Evolutionary conservation across 2,888 invertebrate genomes (phyloP).

Genomic region (Lycophotia porphyrea): DNA sequence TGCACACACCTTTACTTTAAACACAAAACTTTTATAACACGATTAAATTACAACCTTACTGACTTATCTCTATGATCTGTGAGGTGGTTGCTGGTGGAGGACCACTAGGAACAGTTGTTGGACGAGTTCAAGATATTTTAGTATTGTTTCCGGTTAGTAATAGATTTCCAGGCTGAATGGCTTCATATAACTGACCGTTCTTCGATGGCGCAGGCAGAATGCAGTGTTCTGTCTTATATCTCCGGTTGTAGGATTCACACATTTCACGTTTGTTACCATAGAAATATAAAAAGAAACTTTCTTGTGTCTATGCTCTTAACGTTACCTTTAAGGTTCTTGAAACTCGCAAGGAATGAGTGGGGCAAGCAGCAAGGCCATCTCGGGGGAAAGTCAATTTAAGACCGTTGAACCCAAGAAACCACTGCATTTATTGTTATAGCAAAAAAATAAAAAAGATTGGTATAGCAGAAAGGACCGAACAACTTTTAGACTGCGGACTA

Average conservation of each 20-base stretch:
- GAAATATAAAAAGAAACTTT: not conserved
- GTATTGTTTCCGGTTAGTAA: constrained; percentile 28
- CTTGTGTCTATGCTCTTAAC: not conserved
- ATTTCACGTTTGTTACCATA: not conserved
- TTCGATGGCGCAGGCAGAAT: not conserved
- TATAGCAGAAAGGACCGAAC: not conserved
- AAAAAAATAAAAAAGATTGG: not conserved
- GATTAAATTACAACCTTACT: constrained; percentile 37
- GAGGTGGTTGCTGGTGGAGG: constrained; percentile 25
- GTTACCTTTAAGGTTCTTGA: not conserved
- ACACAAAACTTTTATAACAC: constrained; percentile 19
- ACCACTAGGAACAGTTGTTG: constrained; percentile 5
- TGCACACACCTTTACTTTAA: constrained; percentile 24
- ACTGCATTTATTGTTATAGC: not conserved
- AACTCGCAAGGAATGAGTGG: not conserved
- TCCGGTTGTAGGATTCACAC: not conserved
- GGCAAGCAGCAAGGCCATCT: not conserved
- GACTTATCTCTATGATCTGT: constrained; percentile 34
- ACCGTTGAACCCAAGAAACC: not conserved
- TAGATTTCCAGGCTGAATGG: not conserved
- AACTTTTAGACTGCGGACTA: not conserved
- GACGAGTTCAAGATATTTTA: constrained; percentile 22
- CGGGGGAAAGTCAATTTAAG: not conserved
- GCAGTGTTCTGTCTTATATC: not conserved
- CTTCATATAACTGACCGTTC: not conserved